Evolutionary conservation across 2,888 invertebrate species (phyloP).

Genomic region (Augiades crinisus): DNA sequence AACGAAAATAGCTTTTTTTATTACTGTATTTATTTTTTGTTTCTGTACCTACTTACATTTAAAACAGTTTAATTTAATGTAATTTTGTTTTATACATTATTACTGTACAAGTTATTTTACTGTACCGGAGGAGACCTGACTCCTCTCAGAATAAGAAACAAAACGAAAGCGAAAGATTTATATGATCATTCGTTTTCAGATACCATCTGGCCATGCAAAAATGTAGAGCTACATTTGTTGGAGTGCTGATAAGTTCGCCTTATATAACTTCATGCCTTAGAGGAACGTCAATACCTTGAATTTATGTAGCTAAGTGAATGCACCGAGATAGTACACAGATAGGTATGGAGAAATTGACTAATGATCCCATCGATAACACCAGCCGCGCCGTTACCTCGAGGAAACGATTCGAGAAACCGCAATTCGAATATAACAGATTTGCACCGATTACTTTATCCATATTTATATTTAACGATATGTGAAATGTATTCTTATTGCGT

Average conservation of each 20-base stretch:
- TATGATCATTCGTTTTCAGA: background rate
- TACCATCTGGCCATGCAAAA: constrained; percentile 1
- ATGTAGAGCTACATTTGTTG: constrained; percentile 7
- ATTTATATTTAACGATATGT: background rate
- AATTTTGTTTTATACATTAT: no score
- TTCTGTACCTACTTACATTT: no score
- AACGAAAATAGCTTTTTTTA: no score
- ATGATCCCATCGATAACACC: constrained; percentile 48
- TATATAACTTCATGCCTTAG: constrained; percentile 22
- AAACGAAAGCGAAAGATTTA: no score
- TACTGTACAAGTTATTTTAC: no score
- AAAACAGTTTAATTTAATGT: no score
- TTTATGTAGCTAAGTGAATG: constrained; percentile 34
- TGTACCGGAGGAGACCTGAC: no score
- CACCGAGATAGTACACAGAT: constrained; percentile 44
- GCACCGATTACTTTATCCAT: background rate
- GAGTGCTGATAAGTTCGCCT: constrained; percentile 9
- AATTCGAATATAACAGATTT: constrained; percentile 23
- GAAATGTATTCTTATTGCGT: no score
- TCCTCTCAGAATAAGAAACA: no score
- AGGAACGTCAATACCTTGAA: constrained; percentile 34
- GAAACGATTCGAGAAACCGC: constrained; percentile 33
- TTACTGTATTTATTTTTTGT: no score
- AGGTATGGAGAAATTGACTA: constrained; percentile 56
- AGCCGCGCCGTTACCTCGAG: constrained; percentile 37